Evolutionary conservation across 2,797 vertebrate genomes (phyloP), one percentile per base, ranked within the genome.

Genomic region (Psittacula echo): DNA sequence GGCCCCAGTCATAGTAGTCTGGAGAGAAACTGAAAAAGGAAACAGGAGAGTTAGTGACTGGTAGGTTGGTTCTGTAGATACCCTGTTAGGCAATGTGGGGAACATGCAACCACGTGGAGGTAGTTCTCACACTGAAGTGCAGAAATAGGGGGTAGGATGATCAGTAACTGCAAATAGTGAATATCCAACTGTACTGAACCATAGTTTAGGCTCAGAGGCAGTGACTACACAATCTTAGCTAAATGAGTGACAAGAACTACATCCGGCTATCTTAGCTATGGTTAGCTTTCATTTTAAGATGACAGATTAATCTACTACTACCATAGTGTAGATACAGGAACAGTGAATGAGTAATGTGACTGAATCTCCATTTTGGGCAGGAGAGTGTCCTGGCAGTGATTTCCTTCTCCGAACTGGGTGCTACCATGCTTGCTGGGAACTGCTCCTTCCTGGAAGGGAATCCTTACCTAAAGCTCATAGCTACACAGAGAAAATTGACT

Each of bases 1-100:
- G 98, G 71, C 98, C 98, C 99, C 99, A 99, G 44, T 99, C 99
- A 10, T 98, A 99, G 96, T 97, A 98, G 90, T 99, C 99, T 19
- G 98, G 98, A 68, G 98, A 98, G 93, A 99, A 98, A 94, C 99
- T 99, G 93, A n/a, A 44, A 93, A 80, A 89, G 56, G 84, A 91
- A 95, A 78, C 6, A 60, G 66, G 56, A 87, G 37, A n/a, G 22
- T 88, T 22, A 51, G 47, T 39, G 67, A 61, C 34, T 68, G 47
- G 48, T 45, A 44, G 48, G 24, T 41, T 78, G 18, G 4, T 64
- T 95, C 48, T 68, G 29, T 7, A 27, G 32, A 4, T 7, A 39
- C 8, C 19, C 62, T 16, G 5, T 34, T 47, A 64, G 24, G 29
- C 24, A 85, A 62, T 3, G 21, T 7, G 8, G 27, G 37, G 18